Evolutionary conservation across 2,113 vertebrate species (phyloP).

Genomic region (Mus spicilegus): DNA sequence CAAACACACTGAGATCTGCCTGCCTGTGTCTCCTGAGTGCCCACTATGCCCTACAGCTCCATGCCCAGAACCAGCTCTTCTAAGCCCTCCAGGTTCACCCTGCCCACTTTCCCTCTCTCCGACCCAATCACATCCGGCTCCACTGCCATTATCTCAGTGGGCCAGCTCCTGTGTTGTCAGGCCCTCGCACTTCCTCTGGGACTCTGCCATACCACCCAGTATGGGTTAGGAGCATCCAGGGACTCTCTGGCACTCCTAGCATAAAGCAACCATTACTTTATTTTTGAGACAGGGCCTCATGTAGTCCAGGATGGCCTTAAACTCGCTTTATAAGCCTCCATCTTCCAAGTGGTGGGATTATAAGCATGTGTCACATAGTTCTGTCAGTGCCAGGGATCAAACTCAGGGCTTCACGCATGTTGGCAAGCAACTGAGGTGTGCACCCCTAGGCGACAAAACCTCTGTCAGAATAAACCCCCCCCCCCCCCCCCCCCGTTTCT

Average conservation of each 20-base stretch:
- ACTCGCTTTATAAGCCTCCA: not conserved
- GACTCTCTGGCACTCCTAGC: not conserved
- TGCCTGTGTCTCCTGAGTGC: not conserved
- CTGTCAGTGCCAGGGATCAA: not conserved
- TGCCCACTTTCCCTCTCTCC: not conserved
- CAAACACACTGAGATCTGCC: not conserved
- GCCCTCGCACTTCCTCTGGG: not conserved
- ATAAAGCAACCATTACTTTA: not conserved
- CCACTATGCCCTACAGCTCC: not conserved
- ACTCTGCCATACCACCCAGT: not conserved
- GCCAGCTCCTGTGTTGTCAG: not conserved
- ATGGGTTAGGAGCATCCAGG: not conserved
- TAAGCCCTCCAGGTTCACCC: not conserved
- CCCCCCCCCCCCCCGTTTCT: not conserved
- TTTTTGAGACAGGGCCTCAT: not conserved
- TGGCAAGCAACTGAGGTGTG: not conserved
- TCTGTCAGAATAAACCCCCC: not conserved
- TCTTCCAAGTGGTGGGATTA: not conserved
- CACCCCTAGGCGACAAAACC: not conserved
- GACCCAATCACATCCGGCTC: too few species aligned
- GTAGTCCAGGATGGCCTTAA: not conserved
- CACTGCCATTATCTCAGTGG: too few species aligned
- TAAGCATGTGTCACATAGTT: not conserved
- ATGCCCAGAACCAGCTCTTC: not conserved
- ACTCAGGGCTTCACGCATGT: not conserved